phyloP scores from a whole-genome alignment of 2,797 vertebrate species.

The Dendrocincla tyrannina region DNA sequence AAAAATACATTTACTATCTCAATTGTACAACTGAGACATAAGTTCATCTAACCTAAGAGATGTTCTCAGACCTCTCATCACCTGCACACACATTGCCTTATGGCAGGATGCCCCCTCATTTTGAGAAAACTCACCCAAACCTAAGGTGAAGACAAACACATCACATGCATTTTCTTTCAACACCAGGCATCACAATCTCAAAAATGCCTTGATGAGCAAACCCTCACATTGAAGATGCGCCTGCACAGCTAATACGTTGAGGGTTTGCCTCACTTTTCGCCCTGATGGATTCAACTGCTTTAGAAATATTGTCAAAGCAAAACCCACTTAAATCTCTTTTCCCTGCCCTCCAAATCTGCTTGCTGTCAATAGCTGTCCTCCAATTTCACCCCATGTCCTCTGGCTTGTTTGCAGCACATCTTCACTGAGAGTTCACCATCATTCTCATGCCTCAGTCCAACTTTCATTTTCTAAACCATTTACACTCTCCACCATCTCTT shows the following conservation, averaged over 20 bases:
- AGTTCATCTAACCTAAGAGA: not conserved
- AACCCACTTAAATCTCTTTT: not conserved
- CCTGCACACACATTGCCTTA: rapidly evolving
- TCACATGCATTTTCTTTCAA: not conserved
- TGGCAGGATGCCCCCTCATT: not conserved
- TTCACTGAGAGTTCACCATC: not conserved
- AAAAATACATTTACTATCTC: not conserved
- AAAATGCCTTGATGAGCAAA: not conserved
- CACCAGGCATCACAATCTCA: not conserved
- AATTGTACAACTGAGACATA: not conserved
- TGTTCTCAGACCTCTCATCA: not conserved
- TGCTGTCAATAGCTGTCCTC: not conserved
- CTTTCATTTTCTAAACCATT: slow-evolving; percentile 29
- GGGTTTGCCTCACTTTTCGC: not conserved
- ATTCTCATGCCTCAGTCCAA: not conserved
- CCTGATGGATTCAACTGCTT: not conserved
- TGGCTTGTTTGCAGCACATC: not conserved
- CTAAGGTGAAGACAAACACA: not conserved
- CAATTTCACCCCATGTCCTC: not conserved
- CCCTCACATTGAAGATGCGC: not conserved
- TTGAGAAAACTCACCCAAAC: not conserved
- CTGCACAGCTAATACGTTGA: not conserved
- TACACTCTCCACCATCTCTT: not conserved
- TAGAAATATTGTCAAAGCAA: not conserved
- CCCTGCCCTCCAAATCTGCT: not conserved